Evolutionary conservation across 2,797 vertebrate species (phyloP), one percentile per base, ranked within the genome.

Genomic region (Halcyon smyrnensis): DNA sequence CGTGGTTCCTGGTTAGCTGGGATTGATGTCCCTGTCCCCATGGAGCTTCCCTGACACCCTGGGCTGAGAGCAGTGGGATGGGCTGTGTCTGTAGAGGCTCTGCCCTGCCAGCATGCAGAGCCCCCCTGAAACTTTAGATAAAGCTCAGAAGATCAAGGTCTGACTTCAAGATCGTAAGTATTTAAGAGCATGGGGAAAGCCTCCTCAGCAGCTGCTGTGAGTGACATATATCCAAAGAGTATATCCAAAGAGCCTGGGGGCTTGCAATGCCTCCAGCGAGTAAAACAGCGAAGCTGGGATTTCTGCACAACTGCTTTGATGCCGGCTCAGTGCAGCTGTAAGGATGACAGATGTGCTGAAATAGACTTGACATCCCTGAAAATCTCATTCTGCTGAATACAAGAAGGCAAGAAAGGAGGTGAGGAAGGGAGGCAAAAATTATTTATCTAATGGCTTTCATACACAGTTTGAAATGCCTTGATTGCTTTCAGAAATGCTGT

Each of bases 401-500:
- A 84, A 67, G 53, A 77, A 67, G 41, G 32, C 53, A 92, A 70
- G 56, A 85, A 79, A 74, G 59, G 43, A 84, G 39, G 36, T 41
- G 53, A 93, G 71, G 76, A 94, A 75, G 67, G 36, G 25, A 77
- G 37, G 15, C 46, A 39, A 87, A 94, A 73, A 89, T 28, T 0
- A 89, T 83, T 88, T 11, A 34, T 74, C 11, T 51, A 69, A 79
- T 59, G 54, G 43, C 10, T 78, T 92, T 84, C 27, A 83, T 65
- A 68, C 3, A 60, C 24, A 80, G 71, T 54, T 60, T 77, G 36
- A 67, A 51, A 94, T 85, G 11, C 28, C 0, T 16, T 50, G 7
- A 78, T 93, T 95, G 28, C 59, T 90, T 84, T 93, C 59, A 84
- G 54, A 90, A 96, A 90, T 30, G n/a, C 28, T 95, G 21, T 77